Evolutionary conservation across 2,888 invertebrate species (phyloP).

Genomic region (Hirtodrosophila duncani): DNA sequence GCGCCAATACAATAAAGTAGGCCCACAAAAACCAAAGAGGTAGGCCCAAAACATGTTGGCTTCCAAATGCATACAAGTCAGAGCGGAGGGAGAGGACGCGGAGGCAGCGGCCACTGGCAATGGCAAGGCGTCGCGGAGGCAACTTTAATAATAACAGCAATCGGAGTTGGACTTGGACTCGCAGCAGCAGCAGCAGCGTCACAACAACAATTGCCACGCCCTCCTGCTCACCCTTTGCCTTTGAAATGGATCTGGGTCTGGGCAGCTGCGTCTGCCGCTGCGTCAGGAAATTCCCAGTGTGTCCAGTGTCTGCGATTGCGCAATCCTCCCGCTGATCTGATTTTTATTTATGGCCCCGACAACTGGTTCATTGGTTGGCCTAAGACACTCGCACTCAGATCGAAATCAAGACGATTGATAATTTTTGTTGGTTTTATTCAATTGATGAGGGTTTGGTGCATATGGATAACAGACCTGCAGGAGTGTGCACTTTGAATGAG

Average conservation of each 20-base stretch:
- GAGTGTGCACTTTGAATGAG: too few species aligned
- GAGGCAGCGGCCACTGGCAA: constrained; percentile 14
- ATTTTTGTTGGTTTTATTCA: too few species aligned
- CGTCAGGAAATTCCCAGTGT: constrained; percentile 15
- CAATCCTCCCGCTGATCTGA: constrained; percentile 76
- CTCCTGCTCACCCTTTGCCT: constrained; percentile 14
- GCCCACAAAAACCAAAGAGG: constrained; percentile 43
- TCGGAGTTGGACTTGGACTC: constrained; percentile 5
- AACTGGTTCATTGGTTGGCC: too few species aligned
- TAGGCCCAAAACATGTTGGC: constrained; percentile 66
- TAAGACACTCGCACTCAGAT: too few species aligned
- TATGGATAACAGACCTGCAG: too few species aligned
- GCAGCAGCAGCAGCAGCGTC: background rate
- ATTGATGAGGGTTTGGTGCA: too few species aligned
- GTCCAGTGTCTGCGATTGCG: constrained; percentile 71
- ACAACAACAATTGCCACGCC: constrained; percentile 2
- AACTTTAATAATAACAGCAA: constrained; percentile 23
- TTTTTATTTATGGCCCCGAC: constrained; percentile 75
- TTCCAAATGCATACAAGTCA: too few species aligned
- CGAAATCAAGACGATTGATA: too few species aligned
- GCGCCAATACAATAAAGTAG: constrained; percentile 66
- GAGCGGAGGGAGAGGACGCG: too few species aligned
- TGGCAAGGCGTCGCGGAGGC: constrained; percentile 40
- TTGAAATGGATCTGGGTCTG: too few species aligned
- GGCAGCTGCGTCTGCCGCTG: background rate